Conservation (phyloP, 2,888 invertebrate species). For the Sarcophaga variegata region DNA sequence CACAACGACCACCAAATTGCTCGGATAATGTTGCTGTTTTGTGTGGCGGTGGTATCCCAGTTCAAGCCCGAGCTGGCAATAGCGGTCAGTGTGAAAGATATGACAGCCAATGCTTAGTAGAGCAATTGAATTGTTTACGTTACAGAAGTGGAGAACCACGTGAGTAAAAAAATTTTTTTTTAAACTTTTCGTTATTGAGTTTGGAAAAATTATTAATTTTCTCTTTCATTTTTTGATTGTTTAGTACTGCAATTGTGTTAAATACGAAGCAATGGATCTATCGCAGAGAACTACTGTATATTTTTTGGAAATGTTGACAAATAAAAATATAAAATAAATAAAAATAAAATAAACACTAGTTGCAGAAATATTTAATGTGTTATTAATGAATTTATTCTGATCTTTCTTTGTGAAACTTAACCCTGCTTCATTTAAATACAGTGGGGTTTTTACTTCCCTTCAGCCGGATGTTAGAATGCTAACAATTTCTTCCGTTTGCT, state of each 20-base stretch:
- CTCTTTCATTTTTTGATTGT: neutral
- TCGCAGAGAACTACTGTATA: no score
- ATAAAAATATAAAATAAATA: no score
- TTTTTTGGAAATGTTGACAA: no score
- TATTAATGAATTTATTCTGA: no score
- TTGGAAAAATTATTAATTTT: neutral
- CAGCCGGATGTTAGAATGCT: conserved; percentile 24
- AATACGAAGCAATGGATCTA: neutral
- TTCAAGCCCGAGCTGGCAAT: conserved; percentile 35
- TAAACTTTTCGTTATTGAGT: neutral
- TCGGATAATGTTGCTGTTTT: conserved; percentile 34
- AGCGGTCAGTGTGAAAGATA: conserved; percentile 38
- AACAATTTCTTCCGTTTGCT: conserved; percentile 18
- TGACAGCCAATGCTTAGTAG: conserved; percentile 47
- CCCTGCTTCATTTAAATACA: neutral
- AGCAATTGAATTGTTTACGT: conserved; percentile 58
- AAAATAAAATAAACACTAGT: no score
- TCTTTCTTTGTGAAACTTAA: neutral
- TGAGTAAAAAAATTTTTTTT: conserved; percentile 20
- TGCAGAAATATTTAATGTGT: no score
- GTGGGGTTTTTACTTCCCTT: neutral
- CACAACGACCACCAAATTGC: conserved; percentile 44
- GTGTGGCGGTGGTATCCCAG: conserved; percentile 43
- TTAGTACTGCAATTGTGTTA: conserved; percentile 41
- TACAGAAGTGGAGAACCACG: conserved; percentile 40